Evolutionary conservation across 2,888 invertebrate genomes (phyloP).

Genomic region (Heliconius ismenius): DNA sequence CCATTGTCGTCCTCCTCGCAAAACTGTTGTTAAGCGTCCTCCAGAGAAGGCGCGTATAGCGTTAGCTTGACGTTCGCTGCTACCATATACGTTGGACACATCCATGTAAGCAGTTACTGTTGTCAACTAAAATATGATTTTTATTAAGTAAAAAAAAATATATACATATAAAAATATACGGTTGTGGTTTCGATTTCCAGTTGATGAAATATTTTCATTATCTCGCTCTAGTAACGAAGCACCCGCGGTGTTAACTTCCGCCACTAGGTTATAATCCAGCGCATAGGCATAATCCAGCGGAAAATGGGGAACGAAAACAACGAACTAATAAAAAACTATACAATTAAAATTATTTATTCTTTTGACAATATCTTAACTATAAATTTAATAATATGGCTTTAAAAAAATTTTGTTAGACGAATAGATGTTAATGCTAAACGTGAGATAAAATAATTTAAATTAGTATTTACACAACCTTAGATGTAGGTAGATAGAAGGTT

Average conservation of each 20-base stretch:
- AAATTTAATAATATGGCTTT: background rate
- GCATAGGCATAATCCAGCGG: no score
- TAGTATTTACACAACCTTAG: conserved; percentile 6
- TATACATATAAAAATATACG: background rate
- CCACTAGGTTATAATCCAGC: no score
- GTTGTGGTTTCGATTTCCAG: no score
- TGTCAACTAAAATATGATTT: conserved; percentile 73
- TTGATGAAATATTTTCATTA: no score
- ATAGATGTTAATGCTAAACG: background rate
- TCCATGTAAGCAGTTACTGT: conserved; percentile 89
- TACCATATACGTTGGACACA: conserved; percentile 91
- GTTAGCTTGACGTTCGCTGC: conserved; percentile 83
- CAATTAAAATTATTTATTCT: background rate
- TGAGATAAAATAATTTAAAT: background rate
- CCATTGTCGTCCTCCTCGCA: conserved; percentile 86
- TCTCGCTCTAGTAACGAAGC: no score
- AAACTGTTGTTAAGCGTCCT: conserved; percentile 84
- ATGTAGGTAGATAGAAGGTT: background rate
- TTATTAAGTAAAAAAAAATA: background rate
- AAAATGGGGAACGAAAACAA: background rate
- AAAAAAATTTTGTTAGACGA: background rate
- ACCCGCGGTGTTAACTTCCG: no score
- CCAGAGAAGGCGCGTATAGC: conserved; percentile 85
- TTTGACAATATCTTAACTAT: background rate
- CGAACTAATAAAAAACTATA: background rate